Evolutionary conservation across 2,888 invertebrate species (phyloP), one percentile per base, ranked within the genome.

Genomic region (Arge pagana): DNA sequence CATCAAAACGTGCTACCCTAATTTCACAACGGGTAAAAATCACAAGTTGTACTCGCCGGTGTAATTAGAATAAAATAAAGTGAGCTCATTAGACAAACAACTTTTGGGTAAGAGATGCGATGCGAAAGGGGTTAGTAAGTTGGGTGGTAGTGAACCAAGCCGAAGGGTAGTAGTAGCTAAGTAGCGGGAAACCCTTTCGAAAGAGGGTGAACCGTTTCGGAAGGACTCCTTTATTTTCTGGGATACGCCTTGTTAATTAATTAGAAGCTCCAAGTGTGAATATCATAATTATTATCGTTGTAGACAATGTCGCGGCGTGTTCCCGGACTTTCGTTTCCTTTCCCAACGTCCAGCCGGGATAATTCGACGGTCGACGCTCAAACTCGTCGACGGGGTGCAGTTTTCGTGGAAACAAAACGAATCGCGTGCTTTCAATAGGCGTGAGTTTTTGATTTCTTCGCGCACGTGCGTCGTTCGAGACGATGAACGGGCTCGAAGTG

Each of bases 211-310:
- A 33, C 19, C 31, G 33, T 24, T 33, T 11, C 26, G 1, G 28
- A 16, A 11, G 36, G 42, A 50, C 55, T 53, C 39, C 55, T 53
- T 49, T 49, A 54, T 56, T 59, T 55, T 57, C 48, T 52, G 51
- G 58, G 58, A 68, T 61, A 61, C 64, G 62, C 63, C 66, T 63
- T 62, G 70, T 67, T 72, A 70, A 71, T 72, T 64, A 66, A 59
- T 58, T 59, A 61, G 63, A 65, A 60, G 54, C 51, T 62, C 60
- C 61, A 57, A 65, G 56, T 62, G 62, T 56, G 65, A 68, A 69
- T 71, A 69, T 69, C 63, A 63, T 68, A 68, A 65, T 71, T 71
- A 66, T 70, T 70, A 71, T 63, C 54, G 48, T 37, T 28, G n/a
- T 18, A 42, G 23, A 11, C 48, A 35, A 48, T 18, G 23, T 24